phyloP scores from a whole-genome alignment of 1,140 invertebrate genomes.

The Colletes latitarsis region DNA sequence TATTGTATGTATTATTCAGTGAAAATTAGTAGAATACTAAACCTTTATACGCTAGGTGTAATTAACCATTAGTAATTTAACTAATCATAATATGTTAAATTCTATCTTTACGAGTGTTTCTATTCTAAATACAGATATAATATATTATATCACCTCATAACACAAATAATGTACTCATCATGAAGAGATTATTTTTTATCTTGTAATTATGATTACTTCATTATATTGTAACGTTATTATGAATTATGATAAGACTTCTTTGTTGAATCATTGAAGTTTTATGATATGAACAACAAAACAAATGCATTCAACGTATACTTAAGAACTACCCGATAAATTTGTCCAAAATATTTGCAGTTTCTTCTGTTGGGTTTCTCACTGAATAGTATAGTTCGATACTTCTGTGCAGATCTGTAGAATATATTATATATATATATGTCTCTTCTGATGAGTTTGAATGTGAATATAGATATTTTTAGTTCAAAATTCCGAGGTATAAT shows the following conservation, averaged over 20 bases:
- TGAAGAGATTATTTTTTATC: constrained; percentile 20
- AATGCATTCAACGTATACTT: neutral
- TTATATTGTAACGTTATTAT: neutral
- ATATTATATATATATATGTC: constrained; percentile 65
- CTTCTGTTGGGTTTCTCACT: constrained; percentile 68
- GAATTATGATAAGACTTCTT: neutral
- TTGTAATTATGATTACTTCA: neutral
- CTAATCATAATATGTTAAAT: neutral
- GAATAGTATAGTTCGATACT: constrained; percentile 63
- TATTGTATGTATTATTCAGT: neutral
- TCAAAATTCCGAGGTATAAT: constrained; percentile 54
- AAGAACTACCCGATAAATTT: constrained; percentile 61
- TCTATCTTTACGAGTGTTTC: neutral
- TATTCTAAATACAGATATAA: constrained; percentile 1
- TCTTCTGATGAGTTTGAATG: constrained; percentile 67
- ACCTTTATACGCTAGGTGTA: neutral
- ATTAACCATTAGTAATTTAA: neutral
- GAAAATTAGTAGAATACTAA: neutral
- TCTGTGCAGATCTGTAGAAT: constrained; percentile 62
- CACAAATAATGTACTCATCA: constrained; percentile 28
- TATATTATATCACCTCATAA: neutral
- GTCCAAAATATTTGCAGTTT: constrained; percentile 61
- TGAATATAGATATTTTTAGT: constrained; percentile 63
- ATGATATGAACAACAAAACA: neutral
- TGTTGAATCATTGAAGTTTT: neutral